Evolutionary conservation across 2,888 invertebrate genomes (phyloP), one percentile per base, ranked within the genome.

Genomic region (Pseudanteris insignis): DNA sequence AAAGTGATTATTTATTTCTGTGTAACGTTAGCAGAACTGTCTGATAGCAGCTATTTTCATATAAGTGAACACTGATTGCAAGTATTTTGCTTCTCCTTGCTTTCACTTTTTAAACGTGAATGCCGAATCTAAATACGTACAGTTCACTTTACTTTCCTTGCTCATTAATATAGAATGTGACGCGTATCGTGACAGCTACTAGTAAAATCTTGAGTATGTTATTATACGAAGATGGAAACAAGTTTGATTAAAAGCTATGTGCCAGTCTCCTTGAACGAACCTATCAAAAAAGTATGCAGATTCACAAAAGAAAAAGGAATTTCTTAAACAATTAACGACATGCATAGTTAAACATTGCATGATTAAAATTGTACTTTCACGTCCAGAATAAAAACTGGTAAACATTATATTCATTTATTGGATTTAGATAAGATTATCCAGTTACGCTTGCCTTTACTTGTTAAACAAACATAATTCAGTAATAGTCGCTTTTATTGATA

Each of bases 71-170:
- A 4, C 18, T 18, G 13, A 44, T 10, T 32, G 18, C 29, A 2
- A 37, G 11, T 24, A 24, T 36, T 40, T 15, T 55, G 41, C 41
- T 43, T 48, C 48, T 57, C 15, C 26, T 10, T 21, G 50, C 58
- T 58, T 58, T 58, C 58, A 50, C 58, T 58, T 50, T 57, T 50
- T 32, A 58, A 58, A 50, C 40, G 34, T 24, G 12, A 36, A 40
- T 9, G 47, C 26, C 26, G 12, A 46, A 13, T 47, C 37, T 38
- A 47, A n/a, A n/a, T n/a, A n/a, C n/a, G n/a, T n/a, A n/a, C n/a
- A n/a, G n/a, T n/a, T n/a, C n/a, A n/a, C 26, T 5, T n/a, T 26
- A 8, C 6, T 3, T 8, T 30, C 25, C 47, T 47, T 57, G 46
- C 13, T 55, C 34, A 29, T 40, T 44, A 38, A 33, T 36, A 37